Percentiles rank a stretch among this genome's conserved stretches.
Conservation (phyloP, 2,888 invertebrate species). For the Cerastoderma edule region DNA sequence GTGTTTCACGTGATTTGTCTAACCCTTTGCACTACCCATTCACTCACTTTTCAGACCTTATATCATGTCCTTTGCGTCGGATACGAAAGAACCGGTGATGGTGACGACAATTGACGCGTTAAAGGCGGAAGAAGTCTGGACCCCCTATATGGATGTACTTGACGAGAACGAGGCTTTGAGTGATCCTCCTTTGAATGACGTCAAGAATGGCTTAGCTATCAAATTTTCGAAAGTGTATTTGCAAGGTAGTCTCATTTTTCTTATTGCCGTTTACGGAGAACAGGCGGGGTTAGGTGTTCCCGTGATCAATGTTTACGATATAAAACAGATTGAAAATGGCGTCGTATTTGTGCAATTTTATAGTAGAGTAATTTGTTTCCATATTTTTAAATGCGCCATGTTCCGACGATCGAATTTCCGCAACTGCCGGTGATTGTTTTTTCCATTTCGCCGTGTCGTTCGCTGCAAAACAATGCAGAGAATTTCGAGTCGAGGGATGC, state of each 20-base stretch:
- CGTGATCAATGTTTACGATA: background rate
- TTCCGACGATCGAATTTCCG: background rate
- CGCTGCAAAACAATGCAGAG: no score
- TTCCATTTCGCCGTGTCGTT: no score
- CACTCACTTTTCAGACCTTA: no score
- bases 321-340: no score
- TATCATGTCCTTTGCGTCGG: no score
- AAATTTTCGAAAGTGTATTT: conserved; percentile 2
- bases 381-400: background rate
- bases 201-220: background rate
- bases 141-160: conserved; percentile 8
- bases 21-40: no score
- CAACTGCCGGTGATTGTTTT: no score
- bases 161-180: background rate
- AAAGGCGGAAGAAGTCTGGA: conserved; percentile 2
- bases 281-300: background rate
- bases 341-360: background rate
- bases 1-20: no score
- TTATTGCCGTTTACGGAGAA: background rate
- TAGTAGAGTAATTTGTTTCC: background rate
- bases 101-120: no score
- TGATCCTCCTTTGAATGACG: background rate
- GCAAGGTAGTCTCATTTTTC: background rate
- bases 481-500: no score
- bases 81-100: no score